Percentiles rank a stretch among this genome's conserved stretches.
These are phyloP conservation scores for Emesis furor DNA, from an alignment of 2,888 invertebrate genomes.

Conservation along the genomic window DNA sequence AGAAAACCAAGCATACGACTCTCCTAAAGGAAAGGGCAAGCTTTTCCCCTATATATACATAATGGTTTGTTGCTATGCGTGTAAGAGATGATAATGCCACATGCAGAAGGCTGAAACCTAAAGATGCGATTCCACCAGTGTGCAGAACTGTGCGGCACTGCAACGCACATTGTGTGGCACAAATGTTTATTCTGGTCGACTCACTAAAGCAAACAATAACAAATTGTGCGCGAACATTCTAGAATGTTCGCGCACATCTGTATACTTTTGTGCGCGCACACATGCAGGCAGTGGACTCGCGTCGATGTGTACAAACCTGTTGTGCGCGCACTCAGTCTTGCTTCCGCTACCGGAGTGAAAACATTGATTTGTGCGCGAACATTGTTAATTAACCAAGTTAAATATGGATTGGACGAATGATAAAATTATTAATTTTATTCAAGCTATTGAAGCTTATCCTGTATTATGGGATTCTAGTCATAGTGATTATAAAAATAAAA, in stretches of 20 bases:
- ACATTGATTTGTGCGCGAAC: slow-evolving; percentile 64
- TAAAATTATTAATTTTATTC: slow-evolving; percentile 63
- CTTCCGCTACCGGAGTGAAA: slow-evolving; percentile 64
- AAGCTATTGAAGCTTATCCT: slow-evolving; percentile 65
- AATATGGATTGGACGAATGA: slow-evolving; percentile 50
- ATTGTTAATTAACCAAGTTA: slow-evolving; percentile 37
- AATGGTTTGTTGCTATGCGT: no score
- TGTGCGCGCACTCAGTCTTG: slow-evolving; percentile 67
- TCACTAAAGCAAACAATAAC: slow-evolving; percentile 54
- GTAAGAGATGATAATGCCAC: no score
- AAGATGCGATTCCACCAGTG: no score
- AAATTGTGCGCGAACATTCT: slow-evolving; percentile 57
- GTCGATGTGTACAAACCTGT: slow-evolving; percentile 40
- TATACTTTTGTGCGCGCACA: slow-evolving; percentile 60
- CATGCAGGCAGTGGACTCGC: slow-evolving; percentile 63
- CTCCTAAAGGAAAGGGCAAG: no score
- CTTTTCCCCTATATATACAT: no score
- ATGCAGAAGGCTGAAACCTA: no score
- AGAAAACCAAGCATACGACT: no score
- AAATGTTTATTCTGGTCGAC: slow-evolving; percentile 63
- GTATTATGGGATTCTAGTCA: slow-evolving; percentile 61
- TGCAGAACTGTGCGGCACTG: slow-evolving; percentile 57
- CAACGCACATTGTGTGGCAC: slow-evolving; percentile 63
- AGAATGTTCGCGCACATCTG: slow-evolving; percentile 63
- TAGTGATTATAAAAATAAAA: slow-evolving; percentile 69